These are phyloP conservation scores for Platyrinchus mystaceus DNA, from an alignment of 2,797 vertebrate species.

Conservation along the genomic window DNA sequence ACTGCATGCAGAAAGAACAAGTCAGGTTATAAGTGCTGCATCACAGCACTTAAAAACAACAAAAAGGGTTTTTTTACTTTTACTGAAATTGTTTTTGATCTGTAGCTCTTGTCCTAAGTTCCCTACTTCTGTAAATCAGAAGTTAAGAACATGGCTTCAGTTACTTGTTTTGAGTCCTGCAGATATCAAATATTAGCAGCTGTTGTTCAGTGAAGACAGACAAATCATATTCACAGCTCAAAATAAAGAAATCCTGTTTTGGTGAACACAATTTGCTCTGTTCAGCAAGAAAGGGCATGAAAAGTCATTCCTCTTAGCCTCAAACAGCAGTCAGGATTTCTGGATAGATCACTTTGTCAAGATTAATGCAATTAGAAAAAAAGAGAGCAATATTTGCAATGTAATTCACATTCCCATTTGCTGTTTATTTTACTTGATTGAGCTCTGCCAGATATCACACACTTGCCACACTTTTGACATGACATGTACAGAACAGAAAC, in stretches of 20 bases:
- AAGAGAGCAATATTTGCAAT: neutral
- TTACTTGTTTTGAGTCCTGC: neutral
- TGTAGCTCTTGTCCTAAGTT: neutral
- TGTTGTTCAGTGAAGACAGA: constrained; percentile 18
- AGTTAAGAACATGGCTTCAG: neutral
- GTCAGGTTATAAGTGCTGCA: neutral
- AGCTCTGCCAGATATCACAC: neutral
- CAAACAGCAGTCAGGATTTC: neutral
- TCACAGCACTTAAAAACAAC: neutral
- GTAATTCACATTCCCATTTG: neutral
- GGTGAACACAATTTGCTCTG: neutral
- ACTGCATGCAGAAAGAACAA: neutral
- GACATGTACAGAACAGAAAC: neutral
- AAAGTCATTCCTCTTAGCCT: neutral
- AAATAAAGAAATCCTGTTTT: neutral
- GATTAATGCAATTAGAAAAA: neutral
- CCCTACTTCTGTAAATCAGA: neutral
- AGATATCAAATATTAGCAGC: constrained; percentile 2
- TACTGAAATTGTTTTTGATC: neutral
- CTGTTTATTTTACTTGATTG: neutral
- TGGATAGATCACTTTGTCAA: neutral
- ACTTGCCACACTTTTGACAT: neutral
- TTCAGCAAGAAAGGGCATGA: neutral
- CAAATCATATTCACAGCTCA: neutral
- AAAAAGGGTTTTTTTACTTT: neutral